Conservation (phyloP, 2,888 invertebrate species). For the Hololepta plana region DNA sequence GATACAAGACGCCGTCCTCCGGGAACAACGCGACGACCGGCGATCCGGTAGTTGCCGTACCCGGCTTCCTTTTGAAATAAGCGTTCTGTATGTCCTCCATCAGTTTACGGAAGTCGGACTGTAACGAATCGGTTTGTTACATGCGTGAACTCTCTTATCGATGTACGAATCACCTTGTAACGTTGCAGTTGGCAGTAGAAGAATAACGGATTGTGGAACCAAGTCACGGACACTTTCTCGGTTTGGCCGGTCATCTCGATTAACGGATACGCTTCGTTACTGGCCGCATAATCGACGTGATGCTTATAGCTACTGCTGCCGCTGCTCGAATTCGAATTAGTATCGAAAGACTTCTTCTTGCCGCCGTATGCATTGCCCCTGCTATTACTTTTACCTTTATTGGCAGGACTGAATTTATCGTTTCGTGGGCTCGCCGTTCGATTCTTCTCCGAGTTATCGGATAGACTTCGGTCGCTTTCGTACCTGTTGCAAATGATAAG, state of each 20-base stretch:
- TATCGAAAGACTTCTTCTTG: no score
- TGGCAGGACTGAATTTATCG: no score
- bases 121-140: conserved; percentile 5
- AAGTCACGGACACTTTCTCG: conserved; percentile 24
- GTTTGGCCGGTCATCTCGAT: neutral
- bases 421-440: no score
- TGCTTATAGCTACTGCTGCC: no score
- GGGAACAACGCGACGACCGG: conserved; percentile 52
- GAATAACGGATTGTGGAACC: conserved; percentile 57
- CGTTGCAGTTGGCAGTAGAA: conserved; percentile 35
- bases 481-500: no score
- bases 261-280: neutral
- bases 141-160: neutral
- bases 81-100: conserved; percentile 52
- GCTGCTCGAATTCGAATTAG: no score
- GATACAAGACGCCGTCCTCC: conserved; percentile 50
- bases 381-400: no score
- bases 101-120: conserved; percentile 41
- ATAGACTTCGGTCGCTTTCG: no score
- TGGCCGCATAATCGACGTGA: no score
- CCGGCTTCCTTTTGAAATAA: conserved; percentile 37
- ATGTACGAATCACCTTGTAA: conserved; percentile 14
- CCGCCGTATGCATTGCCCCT: no score
- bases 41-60: conserved; percentile 20
- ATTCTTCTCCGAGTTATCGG: no score